A percentile compares a stretch with the other conserved stretches of the same genome.
These are phyloP conservation scores for Oreochromis aureus DNA, from an alignment of 2,113 vertebrate species.

Conservation along the genomic window DNA sequence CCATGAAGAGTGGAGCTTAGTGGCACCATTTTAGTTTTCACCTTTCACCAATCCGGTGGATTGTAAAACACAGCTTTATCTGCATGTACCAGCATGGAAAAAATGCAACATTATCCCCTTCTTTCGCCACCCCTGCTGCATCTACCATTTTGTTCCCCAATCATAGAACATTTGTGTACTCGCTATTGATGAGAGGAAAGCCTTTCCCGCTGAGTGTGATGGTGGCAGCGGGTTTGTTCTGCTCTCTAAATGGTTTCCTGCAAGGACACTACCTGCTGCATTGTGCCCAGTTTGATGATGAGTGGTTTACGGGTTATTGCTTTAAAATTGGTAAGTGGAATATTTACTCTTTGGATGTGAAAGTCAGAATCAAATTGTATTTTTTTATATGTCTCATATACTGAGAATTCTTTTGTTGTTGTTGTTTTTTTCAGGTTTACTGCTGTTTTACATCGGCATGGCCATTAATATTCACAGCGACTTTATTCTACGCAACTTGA, in stretches of 20 bases:
- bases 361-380: neutral
- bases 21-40: neutral
- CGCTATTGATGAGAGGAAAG: slow-evolving; percentile 31
- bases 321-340: slow-evolving; percentile 6
- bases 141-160: neutral
- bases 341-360: neutral
- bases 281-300: slow-evolving; percentile 36
- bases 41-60: too few relatives aligned
- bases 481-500: slow-evolving; percentile 25
- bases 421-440: neutral
- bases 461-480: slow-evolving; percentile 49
- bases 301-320: slow-evolving; percentile 12
- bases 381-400: neutral
- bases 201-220: slow-evolving; percentile 41
- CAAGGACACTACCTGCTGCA: slow-evolving; percentile 52
- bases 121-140: neutral
- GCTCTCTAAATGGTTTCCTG: slow-evolving; percentile 42
- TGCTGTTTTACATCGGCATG: slow-evolving; percentile 47
- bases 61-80: neutral
- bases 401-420: neutral
- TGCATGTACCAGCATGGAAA: neutral
- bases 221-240: slow-evolving; percentile 18
- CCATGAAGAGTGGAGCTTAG: neutral
- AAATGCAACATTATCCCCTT: neutral
- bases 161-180: slow-evolving; percentile 53